Evolutionary conservation across 2,113 vertebrate species (phyloP), one percentile per base, ranked within the genome.

Genomic region (Protobothrops mucrosquamatus): DNA sequence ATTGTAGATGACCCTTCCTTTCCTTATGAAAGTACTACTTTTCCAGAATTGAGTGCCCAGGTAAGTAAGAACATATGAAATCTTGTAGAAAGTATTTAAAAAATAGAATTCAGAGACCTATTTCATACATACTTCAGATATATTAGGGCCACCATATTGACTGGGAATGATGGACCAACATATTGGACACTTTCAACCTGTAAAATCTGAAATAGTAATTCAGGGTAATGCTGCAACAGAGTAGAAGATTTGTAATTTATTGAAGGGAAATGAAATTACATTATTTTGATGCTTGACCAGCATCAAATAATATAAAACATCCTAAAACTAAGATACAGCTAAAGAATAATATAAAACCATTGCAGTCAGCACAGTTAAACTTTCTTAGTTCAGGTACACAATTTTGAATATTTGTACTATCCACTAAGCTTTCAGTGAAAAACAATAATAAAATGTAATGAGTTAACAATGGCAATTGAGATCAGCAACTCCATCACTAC

Each of bases 1-100:
- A 98, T 99, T 89, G 99, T 99, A 51, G 99, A 99, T 26, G 99
- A 99, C 91, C 97, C 91, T 3, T 98, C 99, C 34, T 99, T 99
- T 96, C 99, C 99, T 2, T 99, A 98, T 94, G 96, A 99, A 96
- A 99, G 99, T 94, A 92, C 88, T 20, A 96, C 96, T 12, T 99
- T 99, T 95, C 99, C 99, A 2, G 96, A 99, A 52, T 97, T 99
- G 94, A 99, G 99, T 96, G 96, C 97, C 91, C 96, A 98, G 97
- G 99, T 99, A 56, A 97, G 98, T 97, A 88, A 94, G 92, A 2
- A 91, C 20, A 48, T 6, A 3, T 26, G 57, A 6, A 69, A 64
- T 14, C 9, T 34, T 23, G 26, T 91, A 10, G 11, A 2, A 56
- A 46, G 56, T 81, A 39, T 85, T 57, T 39, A 85, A 39, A 46